These are phyloP conservation scores for Liparis tanakae DNA, from an alignment of 2,797 vertebrate genomes.

Conservation along the genomic window DNA sequence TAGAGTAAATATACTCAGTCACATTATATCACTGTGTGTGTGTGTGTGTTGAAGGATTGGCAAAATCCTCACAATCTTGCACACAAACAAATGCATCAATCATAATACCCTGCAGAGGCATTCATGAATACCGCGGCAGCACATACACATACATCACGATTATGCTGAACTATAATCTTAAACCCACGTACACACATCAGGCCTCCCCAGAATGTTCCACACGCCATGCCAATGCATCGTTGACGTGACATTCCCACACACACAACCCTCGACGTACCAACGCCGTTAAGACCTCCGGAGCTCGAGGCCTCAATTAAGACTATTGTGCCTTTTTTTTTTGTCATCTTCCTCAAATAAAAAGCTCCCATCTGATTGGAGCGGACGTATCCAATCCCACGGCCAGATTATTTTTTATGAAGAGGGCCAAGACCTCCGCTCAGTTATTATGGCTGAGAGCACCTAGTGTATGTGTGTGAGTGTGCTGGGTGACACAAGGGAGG, in stretches of 20 bases:
- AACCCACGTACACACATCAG: slow-evolving; percentile 4
- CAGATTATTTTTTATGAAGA: slow-evolving; percentile 73
- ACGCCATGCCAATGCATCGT: slow-evolving; percentile 33
- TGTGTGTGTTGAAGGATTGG: neutral
- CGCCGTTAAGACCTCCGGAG: slow-evolving; percentile 60
- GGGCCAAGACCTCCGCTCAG: slow-evolving; percentile 65
- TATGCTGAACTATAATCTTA: slow-evolving; percentile 24
- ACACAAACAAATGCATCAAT: slow-evolving; percentile 22
- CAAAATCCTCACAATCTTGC: slow-evolving; percentile 7
- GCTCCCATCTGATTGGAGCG: slow-evolving; percentile 69
- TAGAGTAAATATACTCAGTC: neutral
- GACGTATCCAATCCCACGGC: slow-evolving; percentile 69
- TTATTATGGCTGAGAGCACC: slow-evolving; percentile 74
- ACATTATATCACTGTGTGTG: slow-evolving; percentile 8
- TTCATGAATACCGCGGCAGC: slow-evolving; percentile 9
- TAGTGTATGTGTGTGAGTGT: slow-evolving; percentile 9
- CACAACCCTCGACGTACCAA: slow-evolving; percentile 53
- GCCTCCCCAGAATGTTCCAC: slow-evolving; percentile 19
- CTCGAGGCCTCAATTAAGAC: slow-evolving; percentile 73
- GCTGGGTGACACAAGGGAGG: slow-evolving; percentile 34
- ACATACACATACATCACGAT: slow-evolving; percentile 5
- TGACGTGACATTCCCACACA: slow-evolving; percentile 27
- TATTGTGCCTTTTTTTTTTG: slow-evolving; percentile 57
- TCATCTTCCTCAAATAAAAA: slow-evolving; percentile 62
- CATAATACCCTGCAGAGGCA: slow-evolving; percentile 19